These are phyloP conservation scores for Cichlasoma orientale DNA, from an alignment of 2,797 vertebrate genomes.

Conservation along the genomic window DNA sequence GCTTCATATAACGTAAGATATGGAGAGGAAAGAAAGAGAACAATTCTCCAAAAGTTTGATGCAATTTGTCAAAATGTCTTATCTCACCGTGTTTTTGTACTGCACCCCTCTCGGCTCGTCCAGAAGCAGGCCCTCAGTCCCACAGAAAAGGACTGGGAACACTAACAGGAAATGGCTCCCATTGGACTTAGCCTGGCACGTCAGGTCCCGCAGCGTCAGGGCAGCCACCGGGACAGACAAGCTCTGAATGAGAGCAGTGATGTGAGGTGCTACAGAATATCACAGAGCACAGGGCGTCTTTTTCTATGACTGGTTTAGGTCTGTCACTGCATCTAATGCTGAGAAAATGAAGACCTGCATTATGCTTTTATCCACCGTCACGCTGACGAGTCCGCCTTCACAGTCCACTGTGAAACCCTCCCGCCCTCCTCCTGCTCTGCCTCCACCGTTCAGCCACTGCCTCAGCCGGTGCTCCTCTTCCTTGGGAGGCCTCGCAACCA, in stretches of 20 bases:
- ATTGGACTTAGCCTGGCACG: conserved; percentile 77
- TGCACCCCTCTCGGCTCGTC: conserved; percentile 60
- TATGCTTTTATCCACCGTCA: conserved; percentile 62
- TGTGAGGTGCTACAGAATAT: neutral
- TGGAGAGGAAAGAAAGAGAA: neutral
- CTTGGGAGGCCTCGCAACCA: conserved; percentile 34
- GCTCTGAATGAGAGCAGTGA: conserved; percentile 51
- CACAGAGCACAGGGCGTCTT: neutral
- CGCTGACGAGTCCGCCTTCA: conserved; percentile 72
- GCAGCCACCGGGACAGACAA: conserved; percentile 56
- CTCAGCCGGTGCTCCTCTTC: conserved; percentile 54
- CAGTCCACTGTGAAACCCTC: conserved; percentile 72
- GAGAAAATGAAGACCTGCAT: conserved; percentile 69
- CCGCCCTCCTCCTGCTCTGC: conserved; percentile 1
- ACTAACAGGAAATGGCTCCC: conserved; percentile 82
- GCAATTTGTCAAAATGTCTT: neutral
- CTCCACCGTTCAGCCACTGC: conserved; percentile 55
- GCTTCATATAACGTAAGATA: neutral
- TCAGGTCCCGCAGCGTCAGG: conserved; percentile 74
- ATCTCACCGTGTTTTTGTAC: conserved; percentile 81
- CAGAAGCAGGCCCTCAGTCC: conserved; percentile 72
- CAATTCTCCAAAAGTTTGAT: neutral
- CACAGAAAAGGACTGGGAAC: conserved; percentile 81
- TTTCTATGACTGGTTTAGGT: neutral
- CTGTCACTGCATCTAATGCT: neutral